Evolutionary conservation across 2,888 invertebrate species (phyloP).

Genomic region (Sphaeridia pumilis): DNA sequence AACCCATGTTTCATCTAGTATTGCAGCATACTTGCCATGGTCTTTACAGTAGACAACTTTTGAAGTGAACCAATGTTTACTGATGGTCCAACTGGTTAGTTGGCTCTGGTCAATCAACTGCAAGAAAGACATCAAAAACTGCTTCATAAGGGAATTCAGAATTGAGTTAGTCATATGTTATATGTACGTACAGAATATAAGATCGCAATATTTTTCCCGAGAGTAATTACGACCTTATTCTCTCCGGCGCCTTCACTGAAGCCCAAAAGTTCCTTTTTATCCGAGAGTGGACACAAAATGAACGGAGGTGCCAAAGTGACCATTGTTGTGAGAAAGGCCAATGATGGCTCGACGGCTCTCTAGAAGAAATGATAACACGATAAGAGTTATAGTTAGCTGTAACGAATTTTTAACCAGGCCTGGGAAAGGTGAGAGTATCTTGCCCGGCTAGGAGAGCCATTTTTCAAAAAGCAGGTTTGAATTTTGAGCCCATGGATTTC

Average conservation of each 20-base stretch:
- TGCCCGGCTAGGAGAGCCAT: no score
- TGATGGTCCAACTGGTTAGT: constrained; percentile 30
- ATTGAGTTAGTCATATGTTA: background rate
- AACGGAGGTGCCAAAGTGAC: constrained; percentile 29
- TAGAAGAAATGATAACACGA: no score
- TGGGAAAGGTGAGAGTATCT: no score
- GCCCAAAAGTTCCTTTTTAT: constrained; percentile 27
- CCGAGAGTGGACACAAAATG: constrained; percentile 30
- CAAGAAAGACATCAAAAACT: background rate
- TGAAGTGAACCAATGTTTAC: constrained; percentile 33
- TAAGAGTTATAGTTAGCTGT: no score
- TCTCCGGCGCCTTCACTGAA: constrained; percentile 19
- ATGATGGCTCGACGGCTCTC: no score
- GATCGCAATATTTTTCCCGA: constrained; percentile 33
- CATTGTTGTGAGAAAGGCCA: no score
- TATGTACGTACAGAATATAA: constrained; percentile 27
- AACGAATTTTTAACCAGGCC: no score
- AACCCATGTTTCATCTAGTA: constrained; percentile 22
- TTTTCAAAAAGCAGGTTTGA: no score
- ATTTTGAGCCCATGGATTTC: no score
- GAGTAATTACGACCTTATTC: constrained; percentile 27
- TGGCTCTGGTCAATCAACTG: constrained; percentile 32
- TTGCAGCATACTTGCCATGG: constrained; percentile 28
- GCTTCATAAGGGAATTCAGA: background rate
- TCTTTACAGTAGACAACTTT: constrained; percentile 30